Evolutionary conservation across 2,797 vertebrate species (phyloP), one percentile per base, ranked within the genome.

Genomic region (Pagetopsis macropterus): DNA sequence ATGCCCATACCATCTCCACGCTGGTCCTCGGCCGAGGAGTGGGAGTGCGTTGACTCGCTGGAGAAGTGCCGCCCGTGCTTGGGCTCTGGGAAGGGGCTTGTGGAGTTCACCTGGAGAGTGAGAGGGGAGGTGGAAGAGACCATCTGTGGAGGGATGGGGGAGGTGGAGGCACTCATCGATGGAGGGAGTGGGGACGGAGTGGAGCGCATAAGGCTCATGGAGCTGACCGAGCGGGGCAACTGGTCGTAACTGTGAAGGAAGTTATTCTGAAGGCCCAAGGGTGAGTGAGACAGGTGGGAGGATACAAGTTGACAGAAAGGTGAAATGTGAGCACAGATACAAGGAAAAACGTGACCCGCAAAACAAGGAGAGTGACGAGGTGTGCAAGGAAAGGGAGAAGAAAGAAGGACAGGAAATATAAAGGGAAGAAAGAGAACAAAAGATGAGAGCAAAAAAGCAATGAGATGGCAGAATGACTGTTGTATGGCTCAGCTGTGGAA

Each of bases 41-140:
- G 94, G 19, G 96, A 97, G 70, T 98, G 96, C 0, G 96, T 96
- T 3, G 96, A 97, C 78, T 97, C 96, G 0, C 96, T 96, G 83
- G 96, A 96, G 77, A 97, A 96, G 79, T 96, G 96, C 3, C 96
- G 94, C 0, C 95, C 90, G 0, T 94, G 94, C 74, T 96, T 96
- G 79, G 93, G 91, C 89, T 96, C 95, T 0, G 96, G 96, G 89
- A 96, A 97, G 6, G 96, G 96, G 72, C 96, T 96, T 9, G 96
- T 96, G 19, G 96, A 97, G 73, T 96, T 96, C 65, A 96, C 93
- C 96, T 97, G 93, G 12, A 67, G 85, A 84, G 90, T 91, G 72
- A 90, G 87, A 94, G 89, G 91, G 93, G 92, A 92, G 77, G 90
- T 89, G 92, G 90, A 93, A 91, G 87, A 92, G 78, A 93, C 90